Evolutionary conservation across 2,888 invertebrate genomes (phyloP).

Genomic region (Acanthopleura granulata): DNA sequence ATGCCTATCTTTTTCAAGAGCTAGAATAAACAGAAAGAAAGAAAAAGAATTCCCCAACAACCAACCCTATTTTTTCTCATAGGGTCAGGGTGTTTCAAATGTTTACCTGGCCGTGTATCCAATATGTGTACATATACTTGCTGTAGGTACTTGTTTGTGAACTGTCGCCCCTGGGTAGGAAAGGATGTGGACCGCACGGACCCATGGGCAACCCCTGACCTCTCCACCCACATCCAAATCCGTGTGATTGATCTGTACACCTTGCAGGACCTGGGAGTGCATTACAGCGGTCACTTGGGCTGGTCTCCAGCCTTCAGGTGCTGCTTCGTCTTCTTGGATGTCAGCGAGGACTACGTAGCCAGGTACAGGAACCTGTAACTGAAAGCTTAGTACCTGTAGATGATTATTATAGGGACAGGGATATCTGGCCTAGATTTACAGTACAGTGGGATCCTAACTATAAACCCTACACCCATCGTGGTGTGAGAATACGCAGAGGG

Average conservation of each 20-base stretch:
- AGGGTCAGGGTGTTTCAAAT: no score
- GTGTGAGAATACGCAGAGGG: no score
- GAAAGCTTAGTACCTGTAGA: no score
- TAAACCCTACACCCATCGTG: no score
- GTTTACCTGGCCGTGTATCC: no score
- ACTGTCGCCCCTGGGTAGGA: slow-evolving; percentile 80
- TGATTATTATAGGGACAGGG: no score
- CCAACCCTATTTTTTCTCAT: no score
- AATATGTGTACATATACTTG: neutral
- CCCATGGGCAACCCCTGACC: slow-evolving; percentile 84
- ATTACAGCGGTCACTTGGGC: slow-evolving; percentile 83
- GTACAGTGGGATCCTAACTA: no score
- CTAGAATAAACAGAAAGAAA: no score
- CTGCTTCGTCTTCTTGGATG: slow-evolving; percentile 87
- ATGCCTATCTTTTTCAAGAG: no score
- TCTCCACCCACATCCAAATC: slow-evolving; percentile 88
- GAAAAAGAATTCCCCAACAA: no score
- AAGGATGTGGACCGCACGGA: slow-evolving; percentile 80
- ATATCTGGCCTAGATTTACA: no score
- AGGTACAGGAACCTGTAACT: slow-evolving; percentile 75
- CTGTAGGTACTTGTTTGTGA: slow-evolving; percentile 51
- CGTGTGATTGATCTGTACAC: slow-evolving; percentile 86
- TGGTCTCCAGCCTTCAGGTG: slow-evolving; percentile 87
- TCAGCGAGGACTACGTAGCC: slow-evolving; percentile 84
- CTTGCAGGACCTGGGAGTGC: slow-evolving; percentile 80